Base-by-base conservation (phyloP, 35 echinoderm and acorn worm species). In the Chiridota heheva region DNA sequence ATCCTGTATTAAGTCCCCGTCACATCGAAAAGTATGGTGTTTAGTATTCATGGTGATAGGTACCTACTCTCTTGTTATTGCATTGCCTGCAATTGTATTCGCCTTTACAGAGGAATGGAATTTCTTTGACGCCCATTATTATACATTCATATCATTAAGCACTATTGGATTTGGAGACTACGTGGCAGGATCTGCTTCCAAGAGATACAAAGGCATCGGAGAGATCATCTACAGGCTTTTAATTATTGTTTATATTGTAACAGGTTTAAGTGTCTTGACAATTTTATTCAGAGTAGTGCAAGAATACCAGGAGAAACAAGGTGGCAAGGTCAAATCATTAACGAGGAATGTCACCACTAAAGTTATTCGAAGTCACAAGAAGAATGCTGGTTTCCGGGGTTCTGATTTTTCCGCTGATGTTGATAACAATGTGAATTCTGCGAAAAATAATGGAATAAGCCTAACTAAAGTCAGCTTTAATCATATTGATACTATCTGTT, bases 131-230 rank as follows among this genome's bases (percentile, higher is more conserved):
- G 38, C 76, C 41, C 78, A 86, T 22, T 93, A 93, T 60, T 93
- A 76, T 36, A 82, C 86, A 20, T 93, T 93, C 46, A 82, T 72
- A 4, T 82, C 90, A 0, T 70, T 93, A 1, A 93, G 90, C 44
- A 93, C 90, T 4, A 83, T 93, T 12, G 90, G 90, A 7, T 93
- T 93, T 67, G 90, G 90, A 0, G 90, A 93, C 44, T 72, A 82
- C 40, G 90, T 93, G 34, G 77, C 84, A 4, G 84, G 81, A 8
- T 63, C n/a, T n/a, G n/a, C n/a, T n/a, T n/a, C n/a, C n/a, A n/a
- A n/a, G n/a, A n/a, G n/a, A n/a, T 70, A 67, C 51, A 70, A 72
- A 84, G 46, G 64, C 6, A 70, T 40, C 39, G 75, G 62, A 35
- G 58, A 78, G 29, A 61, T 57, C 34, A 29, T 78, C 10, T 78